Evolutionary conservation across 2,797 vertebrate genomes (phyloP).

Genomic region (Microctenopoma stevenorrisi): DNA sequence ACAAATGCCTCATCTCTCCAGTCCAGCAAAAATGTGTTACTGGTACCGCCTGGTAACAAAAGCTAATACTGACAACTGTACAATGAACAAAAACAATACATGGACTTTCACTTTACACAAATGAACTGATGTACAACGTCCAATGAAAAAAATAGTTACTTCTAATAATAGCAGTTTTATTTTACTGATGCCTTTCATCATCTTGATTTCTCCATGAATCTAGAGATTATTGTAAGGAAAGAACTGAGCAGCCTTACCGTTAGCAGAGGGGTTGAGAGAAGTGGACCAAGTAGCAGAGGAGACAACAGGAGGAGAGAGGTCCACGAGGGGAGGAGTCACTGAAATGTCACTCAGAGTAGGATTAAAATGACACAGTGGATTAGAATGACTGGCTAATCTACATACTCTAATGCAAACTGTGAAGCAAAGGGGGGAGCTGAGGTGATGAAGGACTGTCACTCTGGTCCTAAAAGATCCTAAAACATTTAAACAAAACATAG

Average conservation of each 20-base stretch:
- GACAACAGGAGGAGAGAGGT: slow-evolving; percentile 39
- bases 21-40: neutral
- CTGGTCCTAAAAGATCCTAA: too few relatives aligned
- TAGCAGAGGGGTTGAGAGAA: slow-evolving; percentile 55
- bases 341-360: slow-evolving; percentile 55
- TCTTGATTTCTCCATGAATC: slow-evolving; percentile 1
- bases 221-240: neutral
- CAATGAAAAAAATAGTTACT: neutral
- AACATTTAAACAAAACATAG: neutral
- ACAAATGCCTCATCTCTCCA: neutral
- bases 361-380: slow-evolving; percentile 66
- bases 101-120: neutral
- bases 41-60: neutral
- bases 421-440: slow-evolving; percentile 4
- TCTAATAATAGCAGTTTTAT: neutral
- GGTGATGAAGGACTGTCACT: neutral
- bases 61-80: neutral
- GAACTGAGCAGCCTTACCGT: slow-evolving; percentile 76
- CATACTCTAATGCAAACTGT: slow-evolving; percentile 17
- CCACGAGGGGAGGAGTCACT: slow-evolving; percentile 63
- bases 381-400: slow-evolving; percentile 58
- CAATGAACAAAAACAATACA: neutral
- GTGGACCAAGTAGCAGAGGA: slow-evolving; percentile 35
- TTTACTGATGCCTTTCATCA: neutral
- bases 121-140: neutral